phyloP scores from a whole-genome alignment of 2,888 invertebrate species.

The Parnassius glacialis region DNA sequence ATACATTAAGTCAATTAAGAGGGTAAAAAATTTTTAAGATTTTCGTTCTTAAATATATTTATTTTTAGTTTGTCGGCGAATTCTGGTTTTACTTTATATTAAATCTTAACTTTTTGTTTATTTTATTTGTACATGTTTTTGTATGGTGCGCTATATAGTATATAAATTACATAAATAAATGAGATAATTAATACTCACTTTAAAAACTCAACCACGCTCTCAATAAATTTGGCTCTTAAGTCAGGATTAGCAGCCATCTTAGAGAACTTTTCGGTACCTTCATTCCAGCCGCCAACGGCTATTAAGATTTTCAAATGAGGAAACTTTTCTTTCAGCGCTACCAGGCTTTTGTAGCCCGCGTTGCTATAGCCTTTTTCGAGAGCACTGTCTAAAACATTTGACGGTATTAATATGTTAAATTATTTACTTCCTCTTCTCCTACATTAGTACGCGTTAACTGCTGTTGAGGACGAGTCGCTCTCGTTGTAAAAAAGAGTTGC shows the following conservation, averaged over 20 bases:
- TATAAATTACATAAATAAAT: no score
- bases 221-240: slow-evolving; percentile 84
- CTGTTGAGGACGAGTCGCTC: no score
- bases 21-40: no score
- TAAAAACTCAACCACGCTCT: slow-evolving; percentile 85
- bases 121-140: no score
- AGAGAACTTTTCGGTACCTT: slow-evolving; percentile 87
- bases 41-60: no score
- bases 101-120: no score
- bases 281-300: slow-evolving; percentile 96
- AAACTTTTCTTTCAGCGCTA: slow-evolving; percentile 82
- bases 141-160: no score
- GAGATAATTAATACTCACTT: slow-evolving; percentile 59
- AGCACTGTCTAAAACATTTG: slow-evolving; percentile 57
- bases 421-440: background rate
- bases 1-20: no score
- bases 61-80: no score
- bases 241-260: slow-evolving; percentile 83
- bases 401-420: background rate
- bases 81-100: no score
- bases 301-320: slow-evolving; percentile 87
- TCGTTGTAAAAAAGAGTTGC: no score
- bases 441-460: background rate
- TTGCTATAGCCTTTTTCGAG: slow-evolving; percentile 87
- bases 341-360: slow-evolving; percentile 85